phyloP scores from a whole-genome alignment of 2,888 invertebrate genomes.

The Trachelus troglodyta region DNA sequence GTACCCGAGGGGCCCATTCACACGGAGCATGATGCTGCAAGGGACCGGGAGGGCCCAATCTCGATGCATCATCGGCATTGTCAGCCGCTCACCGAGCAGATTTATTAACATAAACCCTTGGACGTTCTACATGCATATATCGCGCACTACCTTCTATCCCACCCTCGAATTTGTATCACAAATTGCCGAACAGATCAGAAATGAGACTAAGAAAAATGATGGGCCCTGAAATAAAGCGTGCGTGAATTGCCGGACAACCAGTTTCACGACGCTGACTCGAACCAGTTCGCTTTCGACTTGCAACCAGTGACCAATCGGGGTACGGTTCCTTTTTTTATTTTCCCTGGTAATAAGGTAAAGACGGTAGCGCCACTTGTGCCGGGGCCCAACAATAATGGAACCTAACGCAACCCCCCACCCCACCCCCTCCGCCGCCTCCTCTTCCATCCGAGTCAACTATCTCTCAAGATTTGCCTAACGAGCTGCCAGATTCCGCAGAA shows the following conservation, averaged over 20 bases:
- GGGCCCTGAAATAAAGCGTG: not conserved
- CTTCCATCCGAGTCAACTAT: too few relatives aligned
- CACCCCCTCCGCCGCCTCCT: too few relatives aligned
- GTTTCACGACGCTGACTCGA: not conserved
- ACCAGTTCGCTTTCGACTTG: too few relatives aligned
- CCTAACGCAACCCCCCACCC: too few relatives aligned
- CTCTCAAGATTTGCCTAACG: too few relatives aligned
- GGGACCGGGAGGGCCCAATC: slow-evolving; percentile 16
- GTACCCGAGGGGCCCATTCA: too few relatives aligned
- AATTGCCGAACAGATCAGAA: slow-evolving; percentile 14
- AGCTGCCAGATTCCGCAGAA: too few relatives aligned
- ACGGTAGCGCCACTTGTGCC: too few relatives aligned
- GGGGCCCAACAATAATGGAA: too few relatives aligned
- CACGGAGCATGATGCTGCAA: not conserved
- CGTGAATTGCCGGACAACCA: not conserved
- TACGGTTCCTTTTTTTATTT: too few relatives aligned
- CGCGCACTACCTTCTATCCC: not conserved
- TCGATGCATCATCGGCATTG: slow-evolving; percentile 27
- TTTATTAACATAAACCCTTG: slow-evolving; percentile 23
- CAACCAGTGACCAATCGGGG: too few relatives aligned
- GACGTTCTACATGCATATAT: slow-evolving; percentile 11
- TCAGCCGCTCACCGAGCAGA: slow-evolving; percentile 24
- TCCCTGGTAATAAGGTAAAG: too few relatives aligned
- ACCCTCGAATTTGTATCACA: slow-evolving; percentile 21
- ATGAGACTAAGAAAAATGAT: slow-evolving; percentile 12